Percentiles rank a stretch among this genome's conserved stretches.
Conservation (phyloP, 1,140 invertebrate genomes). For the Littorina saxatilis region DNA sequence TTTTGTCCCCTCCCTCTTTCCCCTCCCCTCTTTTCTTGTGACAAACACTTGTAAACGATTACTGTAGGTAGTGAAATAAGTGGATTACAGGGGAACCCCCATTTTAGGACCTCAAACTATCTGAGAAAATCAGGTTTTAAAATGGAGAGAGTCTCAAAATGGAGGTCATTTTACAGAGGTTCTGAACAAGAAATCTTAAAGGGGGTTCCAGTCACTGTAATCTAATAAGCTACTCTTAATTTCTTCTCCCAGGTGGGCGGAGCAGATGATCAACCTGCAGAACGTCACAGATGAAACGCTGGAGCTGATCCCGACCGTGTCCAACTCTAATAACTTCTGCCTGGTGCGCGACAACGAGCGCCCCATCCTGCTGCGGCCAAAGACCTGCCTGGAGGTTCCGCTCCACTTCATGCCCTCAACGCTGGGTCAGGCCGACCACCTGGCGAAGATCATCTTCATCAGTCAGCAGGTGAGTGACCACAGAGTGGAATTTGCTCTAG, state of each 20-base stretch:
- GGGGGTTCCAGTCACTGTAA: too few relatives aligned
- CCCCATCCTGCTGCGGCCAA: conserved; percentile 61
- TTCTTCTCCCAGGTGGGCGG: conserved; percentile 65
- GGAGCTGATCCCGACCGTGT: conserved; percentile 67
- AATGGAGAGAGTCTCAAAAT: too few relatives aligned
- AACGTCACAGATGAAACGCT: conserved; percentile 73
- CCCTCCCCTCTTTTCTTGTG: too few relatives aligned
- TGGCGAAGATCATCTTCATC: conserved; percentile 68
- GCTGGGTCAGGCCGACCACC: conserved; percentile 69
- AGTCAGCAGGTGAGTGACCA: conserved; percentile 71
- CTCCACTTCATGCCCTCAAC: conserved; percentile 74
- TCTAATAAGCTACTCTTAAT: too few relatives aligned
- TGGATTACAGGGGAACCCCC: too few relatives aligned
- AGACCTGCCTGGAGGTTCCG: conserved; percentile 62
- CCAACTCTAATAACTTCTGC: conserved; percentile 74
- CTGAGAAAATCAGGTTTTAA: too few relatives aligned
- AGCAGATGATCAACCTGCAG: conserved; percentile 66
- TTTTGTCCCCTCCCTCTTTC: too few relatives aligned
- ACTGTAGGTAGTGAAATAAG: too few relatives aligned
- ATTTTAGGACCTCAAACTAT: too few relatives aligned
- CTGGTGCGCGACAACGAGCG: conserved; percentile 68
- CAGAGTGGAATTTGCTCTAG: background rate
- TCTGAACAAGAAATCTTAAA: too few relatives aligned
- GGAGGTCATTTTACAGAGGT: too few relatives aligned
- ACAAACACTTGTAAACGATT: too few relatives aligned